Conservation (phyloP, 2,113 vertebrate species). For the Python bivittatus region DNA sequence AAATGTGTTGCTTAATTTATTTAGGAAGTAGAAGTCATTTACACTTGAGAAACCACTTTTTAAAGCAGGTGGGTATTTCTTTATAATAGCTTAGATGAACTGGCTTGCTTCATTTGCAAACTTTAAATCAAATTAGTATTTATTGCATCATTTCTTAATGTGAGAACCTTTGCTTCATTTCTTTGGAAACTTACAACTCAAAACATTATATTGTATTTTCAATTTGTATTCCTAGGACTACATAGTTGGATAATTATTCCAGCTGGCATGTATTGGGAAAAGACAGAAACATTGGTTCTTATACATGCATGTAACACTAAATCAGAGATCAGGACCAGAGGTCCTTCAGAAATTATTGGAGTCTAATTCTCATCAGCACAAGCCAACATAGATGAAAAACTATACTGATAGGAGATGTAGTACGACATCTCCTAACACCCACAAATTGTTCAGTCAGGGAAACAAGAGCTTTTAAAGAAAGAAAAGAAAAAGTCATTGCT, state of each 20-base stretch:
- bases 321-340: neutral
- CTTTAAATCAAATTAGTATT: conserved; percentile 37
- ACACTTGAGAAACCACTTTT: conserved; percentile 55
- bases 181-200: conserved; percentile 11
- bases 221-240: conserved; percentile 7
- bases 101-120: conserved; percentile 35
- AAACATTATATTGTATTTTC: neutral
- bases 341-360: neutral
- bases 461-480: neutral
- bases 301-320: neutral
- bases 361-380: neutral
- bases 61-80: conserved; percentile 36
- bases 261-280: neutral
- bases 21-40: conserved; percentile 64
- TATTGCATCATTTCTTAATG: conserved; percentile 20
- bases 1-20: conserved; percentile 67
- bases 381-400: neutral
- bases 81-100: conserved; percentile 39
- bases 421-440: neutral
- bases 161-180: conserved; percentile 18
- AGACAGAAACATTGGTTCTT: neutral
- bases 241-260: neutral
- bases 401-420: neutral
- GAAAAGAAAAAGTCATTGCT: neutral
- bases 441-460: neutral